phyloP scores from a whole-genome alignment of 2,113 vertebrate genomes.

The Nycticorax nycticorax region DNA sequence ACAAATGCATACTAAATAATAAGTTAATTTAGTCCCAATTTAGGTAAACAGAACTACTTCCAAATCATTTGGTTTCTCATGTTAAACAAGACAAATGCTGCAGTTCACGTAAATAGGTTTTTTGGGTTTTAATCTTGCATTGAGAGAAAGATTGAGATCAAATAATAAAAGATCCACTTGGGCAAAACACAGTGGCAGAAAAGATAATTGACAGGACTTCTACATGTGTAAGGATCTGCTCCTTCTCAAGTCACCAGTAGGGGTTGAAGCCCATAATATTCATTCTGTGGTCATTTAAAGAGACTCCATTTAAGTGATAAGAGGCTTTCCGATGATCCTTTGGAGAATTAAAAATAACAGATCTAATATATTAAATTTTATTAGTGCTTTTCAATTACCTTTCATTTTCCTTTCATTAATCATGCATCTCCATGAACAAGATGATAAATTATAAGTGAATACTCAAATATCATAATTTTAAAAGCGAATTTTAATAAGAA shows the following conservation, averaged over 20 bases:
- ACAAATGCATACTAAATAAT: neutral
- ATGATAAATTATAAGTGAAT: conserved; percentile 44
- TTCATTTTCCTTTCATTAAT: conserved; percentile 55
- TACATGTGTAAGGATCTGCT: neutral
- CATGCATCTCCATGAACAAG: conserved; percentile 34
- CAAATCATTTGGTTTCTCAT: neutral
- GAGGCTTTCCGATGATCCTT: neutral
- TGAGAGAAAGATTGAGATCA: neutral
- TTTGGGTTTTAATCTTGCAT: neutral
- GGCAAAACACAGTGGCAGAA: neutral
- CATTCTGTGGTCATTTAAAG: conserved; percentile 12
- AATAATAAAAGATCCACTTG: neutral
- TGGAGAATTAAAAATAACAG: conserved; percentile 54
- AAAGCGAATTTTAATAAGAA: conserved; percentile 4
- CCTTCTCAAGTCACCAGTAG: neutral
- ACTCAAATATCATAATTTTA: conserved; percentile 29
- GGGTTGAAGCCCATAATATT: neutral
- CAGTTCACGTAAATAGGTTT: neutral
- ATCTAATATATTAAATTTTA: conserved; percentile 40
- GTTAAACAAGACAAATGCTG: neutral
- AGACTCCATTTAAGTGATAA: neutral
- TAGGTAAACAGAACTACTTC: neutral
- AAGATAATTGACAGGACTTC: neutral
- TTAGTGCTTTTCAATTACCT: conserved; percentile 52
- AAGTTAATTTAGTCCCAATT: neutral